These are phyloP conservation scores for Gambusia affinis DNA, from an alignment of 2,113 vertebrate genomes.

Conservation along the genomic window DNA sequence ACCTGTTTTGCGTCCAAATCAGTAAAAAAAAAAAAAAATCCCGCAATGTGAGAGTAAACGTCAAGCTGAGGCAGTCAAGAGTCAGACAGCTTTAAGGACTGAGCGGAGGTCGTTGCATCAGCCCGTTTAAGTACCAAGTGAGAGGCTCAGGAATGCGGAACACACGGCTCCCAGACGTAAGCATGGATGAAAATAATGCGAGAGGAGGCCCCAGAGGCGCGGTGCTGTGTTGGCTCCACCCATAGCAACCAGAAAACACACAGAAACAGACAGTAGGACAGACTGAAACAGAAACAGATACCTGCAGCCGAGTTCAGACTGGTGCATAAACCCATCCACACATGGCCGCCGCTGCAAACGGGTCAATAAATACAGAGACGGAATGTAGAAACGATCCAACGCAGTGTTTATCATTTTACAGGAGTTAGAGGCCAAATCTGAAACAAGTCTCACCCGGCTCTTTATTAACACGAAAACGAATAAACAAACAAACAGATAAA, in stretches of 20 bases:
- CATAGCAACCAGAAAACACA: conserved; percentile 81
- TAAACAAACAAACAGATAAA: no score
- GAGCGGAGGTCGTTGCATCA: conserved; percentile 85
- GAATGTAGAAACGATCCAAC: conserved; percentile 34
- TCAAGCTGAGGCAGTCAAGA: conserved; percentile 19
- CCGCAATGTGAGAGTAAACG: conserved; percentile 30
- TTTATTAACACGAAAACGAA: neutral
- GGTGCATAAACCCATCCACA: conserved; percentile 23
- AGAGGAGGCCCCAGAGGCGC: conserved; percentile 44
- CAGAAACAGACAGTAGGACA: conserved; percentile 75
- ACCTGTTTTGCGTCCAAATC: conserved; percentile 71
- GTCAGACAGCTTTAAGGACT: conserved; percentile 63
- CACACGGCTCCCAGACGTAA: conserved; percentile 86
- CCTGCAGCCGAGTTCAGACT: neutral
- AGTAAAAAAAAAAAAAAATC: neutral
- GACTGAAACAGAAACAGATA: neutral
- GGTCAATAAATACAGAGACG: conserved; percentile 15
- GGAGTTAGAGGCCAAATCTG: no score
- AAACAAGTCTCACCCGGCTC: neutral
- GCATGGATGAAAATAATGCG: conserved; percentile 73
- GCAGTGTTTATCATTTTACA: conserved; percentile 14
- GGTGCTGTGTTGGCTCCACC: conserved; percentile 66
- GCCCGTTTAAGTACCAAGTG: conserved; percentile 88
- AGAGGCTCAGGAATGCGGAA: conserved; percentile 93
- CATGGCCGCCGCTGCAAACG: conserved; percentile 6